Conservation (phyloP, 2,888 invertebrate species). For the Chloroclystis v-ata region DNA sequence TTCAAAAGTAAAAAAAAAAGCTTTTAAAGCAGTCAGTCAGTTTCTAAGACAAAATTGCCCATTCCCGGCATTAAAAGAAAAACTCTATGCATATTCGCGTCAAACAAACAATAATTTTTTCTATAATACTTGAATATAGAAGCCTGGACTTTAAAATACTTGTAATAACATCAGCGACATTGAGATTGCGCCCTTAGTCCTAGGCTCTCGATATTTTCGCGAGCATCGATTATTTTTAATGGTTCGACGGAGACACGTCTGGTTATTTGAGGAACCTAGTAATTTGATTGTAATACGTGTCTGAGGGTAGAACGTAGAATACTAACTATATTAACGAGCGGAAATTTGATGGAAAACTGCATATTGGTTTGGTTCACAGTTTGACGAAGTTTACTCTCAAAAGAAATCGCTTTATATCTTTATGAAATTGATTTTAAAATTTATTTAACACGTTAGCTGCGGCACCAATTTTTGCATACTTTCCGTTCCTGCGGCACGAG, state of each 20-base stretch:
- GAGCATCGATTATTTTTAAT: constrained; percentile 76
- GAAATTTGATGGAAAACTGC: constrained; percentile 1
- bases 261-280: constrained; percentile 22
- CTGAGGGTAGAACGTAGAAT: constrained; percentile 21
- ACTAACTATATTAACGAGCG: constrained; percentile 15
- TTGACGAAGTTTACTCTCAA: background rate
- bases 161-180: background rate
- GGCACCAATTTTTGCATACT: too few relatives aligned
- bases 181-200: background rate
- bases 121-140: too few relatives aligned
- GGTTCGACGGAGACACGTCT: constrained; percentile 54
- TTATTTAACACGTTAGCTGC: too few relatives aligned
- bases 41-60: too few relatives aligned
- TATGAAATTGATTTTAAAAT: background rate
- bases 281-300: constrained; percentile 36
- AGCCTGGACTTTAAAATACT: too few relatives aligned
- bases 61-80: too few relatives aligned
- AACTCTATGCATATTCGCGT: too few relatives aligned
- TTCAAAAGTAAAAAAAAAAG: too few relatives aligned
- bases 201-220: constrained; percentile 68
- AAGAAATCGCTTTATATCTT: background rate
- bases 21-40: too few relatives aligned
- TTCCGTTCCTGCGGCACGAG: too few relatives aligned
- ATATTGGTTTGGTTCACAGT: too few relatives aligned
- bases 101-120: too few relatives aligned